These are phyloP conservation scores for Fistularia commersonii DNA, from an alignment of 2,797 vertebrate genomes.

Conservation along the genomic window DNA sequence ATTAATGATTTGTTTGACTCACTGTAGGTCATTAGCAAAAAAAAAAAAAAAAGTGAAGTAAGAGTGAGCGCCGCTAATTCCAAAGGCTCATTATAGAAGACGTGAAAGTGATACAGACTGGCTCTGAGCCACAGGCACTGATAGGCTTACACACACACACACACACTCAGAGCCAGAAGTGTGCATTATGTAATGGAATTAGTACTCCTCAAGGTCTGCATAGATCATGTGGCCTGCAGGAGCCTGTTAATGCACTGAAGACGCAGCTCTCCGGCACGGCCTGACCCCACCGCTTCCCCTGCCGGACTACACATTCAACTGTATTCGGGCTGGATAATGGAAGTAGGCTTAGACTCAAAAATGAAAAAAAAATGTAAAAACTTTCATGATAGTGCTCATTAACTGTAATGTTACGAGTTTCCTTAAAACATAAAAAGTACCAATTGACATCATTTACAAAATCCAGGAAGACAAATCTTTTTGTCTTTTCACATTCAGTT, in stretches of 20 bases:
- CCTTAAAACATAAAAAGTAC: too few species aligned
- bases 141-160: conserved; percentile 21
- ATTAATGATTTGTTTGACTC: conserved; percentile 12
- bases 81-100: conserved; percentile 42
- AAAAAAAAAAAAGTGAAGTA: conserved; percentile 14
- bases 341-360: conserved; percentile 17
- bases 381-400: too few species aligned
- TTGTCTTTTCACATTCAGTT: too few species aligned
- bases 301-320: conserved; percentile 28
- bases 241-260: conserved; percentile 54
- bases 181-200: conserved; percentile 67
- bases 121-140: conserved; percentile 34
- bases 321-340: conserved; percentile 22
- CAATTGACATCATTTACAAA: too few species aligned
- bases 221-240: conserved; percentile 48
- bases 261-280: conserved; percentile 44
- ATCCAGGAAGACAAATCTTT: too few species aligned
- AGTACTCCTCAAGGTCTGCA: conserved; percentile 57
- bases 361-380: background rate
- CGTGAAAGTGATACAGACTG: conserved; percentile 50
- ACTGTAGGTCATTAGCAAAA: conserved; percentile 25
- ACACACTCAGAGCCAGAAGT: conserved; percentile 29
- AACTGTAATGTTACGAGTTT: too few species aligned
- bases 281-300: conserved; percentile 43
- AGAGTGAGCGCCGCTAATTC: conserved; percentile 29